Conservation (phyloP, 2,113 vertebrate genomes). For the Chaetorhynchus papuensis region DNA sequence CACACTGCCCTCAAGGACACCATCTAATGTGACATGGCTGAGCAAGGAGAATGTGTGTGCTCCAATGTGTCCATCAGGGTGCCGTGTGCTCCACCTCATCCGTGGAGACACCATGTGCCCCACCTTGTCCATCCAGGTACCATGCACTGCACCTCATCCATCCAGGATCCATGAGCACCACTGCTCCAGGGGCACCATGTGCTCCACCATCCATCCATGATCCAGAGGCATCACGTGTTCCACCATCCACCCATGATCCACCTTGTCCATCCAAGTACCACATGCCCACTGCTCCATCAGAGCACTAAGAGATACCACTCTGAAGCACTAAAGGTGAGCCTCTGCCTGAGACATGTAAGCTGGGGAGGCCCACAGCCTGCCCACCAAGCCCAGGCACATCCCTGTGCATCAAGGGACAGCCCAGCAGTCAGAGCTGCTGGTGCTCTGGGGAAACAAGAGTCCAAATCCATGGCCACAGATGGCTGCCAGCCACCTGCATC, state of each 20-base stretch:
- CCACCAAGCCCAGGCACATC: neutral
- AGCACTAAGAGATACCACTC: neutral
- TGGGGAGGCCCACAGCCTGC: neutral
- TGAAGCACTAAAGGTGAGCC: neutral
- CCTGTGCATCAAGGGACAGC: neutral
- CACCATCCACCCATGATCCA: no score
- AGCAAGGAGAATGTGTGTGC: neutral
- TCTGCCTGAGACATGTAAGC: neutral
- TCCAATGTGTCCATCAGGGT: neutral
- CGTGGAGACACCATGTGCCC: neutral
- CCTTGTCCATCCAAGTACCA: neutral
- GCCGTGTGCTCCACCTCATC: neutral
- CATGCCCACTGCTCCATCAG: neutral
- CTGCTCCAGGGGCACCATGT: neutral
- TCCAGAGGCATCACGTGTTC: neutral
- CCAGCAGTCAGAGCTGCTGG: neutral
- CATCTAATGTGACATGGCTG: rapidly evolving
- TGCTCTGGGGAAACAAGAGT: neutral
- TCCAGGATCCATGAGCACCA: neutral
- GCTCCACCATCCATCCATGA: neutral
- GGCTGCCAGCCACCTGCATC: neutral
- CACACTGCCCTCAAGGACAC: neutral
- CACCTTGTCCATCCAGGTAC: neutral
- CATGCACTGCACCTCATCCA: neutral
- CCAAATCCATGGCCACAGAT: neutral